These are phyloP conservation scores for Manis javanica DNA, from an alignment of 2,797 vertebrate genomes.

Conservation along the genomic window DNA sequence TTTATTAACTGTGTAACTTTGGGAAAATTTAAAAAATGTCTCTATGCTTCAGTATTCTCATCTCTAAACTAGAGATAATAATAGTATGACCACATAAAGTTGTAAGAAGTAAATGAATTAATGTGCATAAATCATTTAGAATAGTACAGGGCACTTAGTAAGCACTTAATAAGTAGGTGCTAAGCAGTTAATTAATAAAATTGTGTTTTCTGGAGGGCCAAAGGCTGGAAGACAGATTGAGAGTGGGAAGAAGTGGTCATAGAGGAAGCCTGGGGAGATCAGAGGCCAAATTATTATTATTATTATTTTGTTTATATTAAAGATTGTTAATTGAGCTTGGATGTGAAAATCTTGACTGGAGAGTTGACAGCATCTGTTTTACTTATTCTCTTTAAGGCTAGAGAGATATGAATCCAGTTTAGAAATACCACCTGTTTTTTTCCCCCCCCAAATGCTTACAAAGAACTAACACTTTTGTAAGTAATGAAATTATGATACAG, in stretches of 20 bases:
- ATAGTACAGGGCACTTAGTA: not conserved
- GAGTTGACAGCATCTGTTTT: not conserved
- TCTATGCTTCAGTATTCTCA: not conserved
- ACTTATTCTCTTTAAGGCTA: not conserved
- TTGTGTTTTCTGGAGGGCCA: not conserved
- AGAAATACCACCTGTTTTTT: not conserved
- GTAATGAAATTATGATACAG: not conserved
- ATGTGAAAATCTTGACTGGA: not conserved
- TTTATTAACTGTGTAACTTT: not conserved
- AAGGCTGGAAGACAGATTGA: not conserved
- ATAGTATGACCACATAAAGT: not conserved
- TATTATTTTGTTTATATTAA: not conserved
- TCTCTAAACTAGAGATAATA: not conserved
- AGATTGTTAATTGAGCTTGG: not conserved
- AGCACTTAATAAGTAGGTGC: not conserved
- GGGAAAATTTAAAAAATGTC: not conserved
- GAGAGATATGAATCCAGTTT: not conserved
- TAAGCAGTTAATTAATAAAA: not conserved
- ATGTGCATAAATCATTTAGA: not conserved
- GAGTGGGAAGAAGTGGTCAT: not conserved
- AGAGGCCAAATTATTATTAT: not conserved
- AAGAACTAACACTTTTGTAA: not conserved
- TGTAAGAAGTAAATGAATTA: not conserved
- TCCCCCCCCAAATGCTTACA: not conserved
- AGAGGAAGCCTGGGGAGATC: not conserved